Percentiles rank a stretch among this genome's conserved stretches.
Evolutionary conservation across 2,797 vertebrate genomes (phyloP).

Genomic region (Clangula hyemalis): DNA sequence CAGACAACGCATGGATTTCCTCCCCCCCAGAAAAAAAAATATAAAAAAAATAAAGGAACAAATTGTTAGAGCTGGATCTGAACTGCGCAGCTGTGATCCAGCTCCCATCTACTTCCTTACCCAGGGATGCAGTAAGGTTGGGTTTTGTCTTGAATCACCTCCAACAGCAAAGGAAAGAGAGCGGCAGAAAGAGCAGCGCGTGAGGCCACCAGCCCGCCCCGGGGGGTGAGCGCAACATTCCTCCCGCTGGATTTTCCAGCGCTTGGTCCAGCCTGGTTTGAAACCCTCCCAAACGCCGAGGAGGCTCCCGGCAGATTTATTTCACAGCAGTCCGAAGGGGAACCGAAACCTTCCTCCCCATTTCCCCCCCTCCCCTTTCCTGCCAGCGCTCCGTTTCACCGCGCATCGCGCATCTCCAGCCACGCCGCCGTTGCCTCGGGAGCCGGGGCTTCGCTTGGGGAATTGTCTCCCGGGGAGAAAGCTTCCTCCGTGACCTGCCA

Average conservation of each 20-base stretch:
- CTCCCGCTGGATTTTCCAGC: conserved; percentile 17
- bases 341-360: neutral
- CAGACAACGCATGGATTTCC: fast-evolving
- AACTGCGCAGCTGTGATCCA: neutral
- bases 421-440: fast-evolving
- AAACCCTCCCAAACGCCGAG: neutral
- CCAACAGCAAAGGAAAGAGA: neutral
- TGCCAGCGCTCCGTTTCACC: neutral
- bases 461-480: neutral
- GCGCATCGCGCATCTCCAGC: neutral
- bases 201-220: conserved; percentile 10
- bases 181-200: neutral
- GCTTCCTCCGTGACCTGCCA: conserved; percentile 33
- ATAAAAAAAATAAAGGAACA: neutral
- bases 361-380: neutral
- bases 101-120: neutral
- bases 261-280: neutral
- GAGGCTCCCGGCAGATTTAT: neutral
- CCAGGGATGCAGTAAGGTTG: neutral
- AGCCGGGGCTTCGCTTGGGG: neutral
- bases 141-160: neutral
- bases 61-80: neutral
- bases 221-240: neutral
- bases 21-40: neutral
- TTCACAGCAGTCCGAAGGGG: neutral